Evolutionary conservation across 2,888 invertebrate species (phyloP).

Genomic region (Calameuta filiformis): DNA sequence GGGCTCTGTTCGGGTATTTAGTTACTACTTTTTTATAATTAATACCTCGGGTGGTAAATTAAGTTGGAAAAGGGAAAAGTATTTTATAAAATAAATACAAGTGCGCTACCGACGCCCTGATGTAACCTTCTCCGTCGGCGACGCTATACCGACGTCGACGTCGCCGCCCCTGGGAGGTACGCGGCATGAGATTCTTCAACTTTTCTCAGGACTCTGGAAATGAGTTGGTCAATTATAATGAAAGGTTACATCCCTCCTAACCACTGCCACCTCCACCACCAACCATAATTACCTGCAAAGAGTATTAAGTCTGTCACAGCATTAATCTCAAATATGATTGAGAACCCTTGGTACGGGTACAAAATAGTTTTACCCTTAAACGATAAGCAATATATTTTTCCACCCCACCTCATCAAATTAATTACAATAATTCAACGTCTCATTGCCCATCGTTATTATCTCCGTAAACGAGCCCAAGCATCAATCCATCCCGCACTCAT

Average conservation of each 20-base stretch:
- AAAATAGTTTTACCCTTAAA: background rate
- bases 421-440: background rate
- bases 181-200: conserved; percentile 20
- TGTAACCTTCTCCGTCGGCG: background rate
- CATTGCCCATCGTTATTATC: background rate
- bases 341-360: conserved; percentile 27
- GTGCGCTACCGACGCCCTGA: conserved; percentile 10
- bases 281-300: conserved; percentile 34
- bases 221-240: conserved; percentile 40
- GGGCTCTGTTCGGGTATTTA: conserved; percentile 56
- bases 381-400: background rate
- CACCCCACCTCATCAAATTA: background rate
- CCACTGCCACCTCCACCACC: background rate
- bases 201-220: conserved; percentile 23
- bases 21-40: conserved; percentile 63
- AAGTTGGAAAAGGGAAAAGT: conserved; percentile 46
- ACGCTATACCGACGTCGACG: background rate
- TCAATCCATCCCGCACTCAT: background rate
- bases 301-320: conserved; percentile 38
- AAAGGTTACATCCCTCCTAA: conserved; percentile 32
- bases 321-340: conserved; percentile 38
- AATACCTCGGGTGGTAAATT: conserved; percentile 59
- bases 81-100: conserved; percentile 46
- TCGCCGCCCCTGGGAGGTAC: background rate
- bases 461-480: background rate